Evolutionary conservation across 2,888 invertebrate genomes (phyloP).

Genomic region (Xanthia togata): DNA sequence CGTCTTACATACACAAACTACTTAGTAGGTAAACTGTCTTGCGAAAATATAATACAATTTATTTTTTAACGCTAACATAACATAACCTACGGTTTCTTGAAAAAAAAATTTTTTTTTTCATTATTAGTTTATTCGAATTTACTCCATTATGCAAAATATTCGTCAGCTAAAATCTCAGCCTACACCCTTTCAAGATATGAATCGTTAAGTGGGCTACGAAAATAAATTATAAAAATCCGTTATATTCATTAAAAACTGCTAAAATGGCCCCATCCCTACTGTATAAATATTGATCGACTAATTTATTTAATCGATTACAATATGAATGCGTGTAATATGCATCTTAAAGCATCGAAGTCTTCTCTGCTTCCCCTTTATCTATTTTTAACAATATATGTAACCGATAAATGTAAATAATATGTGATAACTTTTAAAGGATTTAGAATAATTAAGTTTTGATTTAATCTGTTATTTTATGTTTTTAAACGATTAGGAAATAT

Average conservation of each 20-base stretch:
- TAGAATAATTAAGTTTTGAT: conserved; percentile 21
- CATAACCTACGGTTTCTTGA: no score
- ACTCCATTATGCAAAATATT: not conserved
- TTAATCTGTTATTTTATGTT: conserved; percentile 2
- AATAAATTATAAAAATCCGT: conserved; percentile 45
- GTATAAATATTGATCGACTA: conserved; percentile 60
- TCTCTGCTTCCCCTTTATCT: conserved; percentile 27
- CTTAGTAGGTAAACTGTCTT: no score
- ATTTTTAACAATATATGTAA: conserved; percentile 30
- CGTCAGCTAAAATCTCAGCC: not conserved
- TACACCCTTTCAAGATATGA: not conserved
- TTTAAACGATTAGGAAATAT: not conserved
- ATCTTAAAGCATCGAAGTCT: conserved; percentile 52
- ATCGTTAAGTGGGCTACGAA: not conserved
- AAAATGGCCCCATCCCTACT: conserved; percentile 41
- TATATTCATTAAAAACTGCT: conserved; percentile 35
- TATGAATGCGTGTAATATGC: conserved; percentile 58
- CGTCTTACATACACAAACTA: no score
- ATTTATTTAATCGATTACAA: conserved; percentile 64
- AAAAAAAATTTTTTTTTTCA: not conserved
- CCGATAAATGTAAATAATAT: conserved; percentile 58
- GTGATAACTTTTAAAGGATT: conserved; percentile 1
- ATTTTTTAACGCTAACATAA: no score
- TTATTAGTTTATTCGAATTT: no score
- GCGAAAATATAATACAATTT: no score